A percentile compares a stretch with the other conserved stretches of the same genome.
Conservation (phyloP, 1,140 invertebrate genomes). For the Atta cephalotes region DNA sequence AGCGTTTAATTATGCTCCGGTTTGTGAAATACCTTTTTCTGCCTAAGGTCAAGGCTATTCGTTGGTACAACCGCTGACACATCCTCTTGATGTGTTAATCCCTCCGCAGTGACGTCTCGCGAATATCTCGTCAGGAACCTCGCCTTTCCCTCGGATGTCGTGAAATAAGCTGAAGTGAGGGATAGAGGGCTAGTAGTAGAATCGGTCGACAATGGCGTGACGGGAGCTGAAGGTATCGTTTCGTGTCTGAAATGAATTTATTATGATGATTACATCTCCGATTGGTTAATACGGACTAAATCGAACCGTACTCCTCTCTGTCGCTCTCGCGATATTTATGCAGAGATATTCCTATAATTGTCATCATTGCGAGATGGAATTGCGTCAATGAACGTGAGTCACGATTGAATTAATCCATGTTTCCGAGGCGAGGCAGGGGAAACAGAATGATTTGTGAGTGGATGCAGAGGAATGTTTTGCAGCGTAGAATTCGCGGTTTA, state of each 20-base stretch:
- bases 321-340: background rate
- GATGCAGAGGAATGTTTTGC: background rate
- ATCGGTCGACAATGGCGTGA: conserved; percentile 77
- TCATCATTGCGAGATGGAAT: conserved; percentile 49
- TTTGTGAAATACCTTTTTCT: conserved; percentile 88
- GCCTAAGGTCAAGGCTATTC: conserved; percentile 88
- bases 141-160: conserved; percentile 90
- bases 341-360: conserved; percentile 26
- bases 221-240: conserved; percentile 80
- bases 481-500: conserved; percentile 17
- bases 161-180: conserved; percentile 89
- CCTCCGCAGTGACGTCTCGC: conserved; percentile 86
- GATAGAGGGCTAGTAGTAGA: conserved; percentile 85
- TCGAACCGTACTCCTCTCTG: background rate
- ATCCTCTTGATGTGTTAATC: conserved; percentile 73
- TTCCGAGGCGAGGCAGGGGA: conserved; percentile 41
- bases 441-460: conserved; percentile 51
- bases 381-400: conserved; percentile 66
- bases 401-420: conserved; percentile 65
- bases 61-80: conserved; percentile 78
- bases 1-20: conserved; percentile 31
- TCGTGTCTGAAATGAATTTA: conserved; percentile 79
- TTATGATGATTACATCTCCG: conserved; percentile 51
- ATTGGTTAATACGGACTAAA: conserved; percentile 41
- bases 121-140: conserved; percentile 89